Evolutionary conservation across 2,113 vertebrate genomes (phyloP).

Genomic region (Ancistrus triradiatus): DNA sequence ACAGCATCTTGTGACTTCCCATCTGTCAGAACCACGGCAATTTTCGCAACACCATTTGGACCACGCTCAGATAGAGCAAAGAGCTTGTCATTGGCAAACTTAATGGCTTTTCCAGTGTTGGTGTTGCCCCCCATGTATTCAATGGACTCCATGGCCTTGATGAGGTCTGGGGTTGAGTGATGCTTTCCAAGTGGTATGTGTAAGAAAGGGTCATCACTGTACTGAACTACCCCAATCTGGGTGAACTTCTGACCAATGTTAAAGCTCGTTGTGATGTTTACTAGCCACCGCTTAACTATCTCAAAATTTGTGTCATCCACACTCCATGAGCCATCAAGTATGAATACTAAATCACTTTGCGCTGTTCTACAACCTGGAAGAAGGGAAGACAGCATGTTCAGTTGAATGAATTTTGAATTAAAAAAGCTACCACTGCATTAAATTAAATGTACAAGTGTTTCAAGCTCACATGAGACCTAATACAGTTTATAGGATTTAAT

Average conservation of each 20-base stretch:
- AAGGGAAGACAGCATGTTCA: slow-evolving; percentile 39
- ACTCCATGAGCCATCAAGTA: slow-evolving; percentile 94
- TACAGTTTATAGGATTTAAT: background rate
- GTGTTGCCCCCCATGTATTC: slow-evolving; percentile 94
- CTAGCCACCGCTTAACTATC: slow-evolving; percentile 92
- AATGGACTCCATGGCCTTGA: slow-evolving; percentile 81
- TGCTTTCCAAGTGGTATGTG: slow-evolving; percentile 87
- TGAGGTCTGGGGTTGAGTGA: slow-evolving; percentile 72
- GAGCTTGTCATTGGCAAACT: slow-evolving; percentile 85
- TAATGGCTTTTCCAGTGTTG: slow-evolving; percentile 86
- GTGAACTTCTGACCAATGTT: slow-evolving; percentile 93
- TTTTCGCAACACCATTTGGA: slow-evolving; percentile 76
- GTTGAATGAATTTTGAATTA: too few species aligned
- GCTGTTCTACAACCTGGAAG: slow-evolving; percentile 88
- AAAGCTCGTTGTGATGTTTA: slow-evolving; percentile 92
- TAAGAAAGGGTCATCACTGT: slow-evolving; percentile 87
- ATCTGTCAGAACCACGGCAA: slow-evolving; percentile 92
- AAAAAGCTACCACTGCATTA: too few species aligned
- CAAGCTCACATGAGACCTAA: too few species aligned
- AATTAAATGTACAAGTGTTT: too few species aligned
- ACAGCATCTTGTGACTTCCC: slow-evolving; percentile 96
- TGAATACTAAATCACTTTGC: slow-evolving; percentile 90
- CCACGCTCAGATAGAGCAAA: slow-evolving; percentile 89
- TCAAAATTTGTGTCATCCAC: slow-evolving; percentile 95
- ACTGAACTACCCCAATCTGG: slow-evolving; percentile 93